phyloP scores from a whole-genome alignment of 2,113 vertebrate species.

The Cyprinodon tularosa region DNA sequence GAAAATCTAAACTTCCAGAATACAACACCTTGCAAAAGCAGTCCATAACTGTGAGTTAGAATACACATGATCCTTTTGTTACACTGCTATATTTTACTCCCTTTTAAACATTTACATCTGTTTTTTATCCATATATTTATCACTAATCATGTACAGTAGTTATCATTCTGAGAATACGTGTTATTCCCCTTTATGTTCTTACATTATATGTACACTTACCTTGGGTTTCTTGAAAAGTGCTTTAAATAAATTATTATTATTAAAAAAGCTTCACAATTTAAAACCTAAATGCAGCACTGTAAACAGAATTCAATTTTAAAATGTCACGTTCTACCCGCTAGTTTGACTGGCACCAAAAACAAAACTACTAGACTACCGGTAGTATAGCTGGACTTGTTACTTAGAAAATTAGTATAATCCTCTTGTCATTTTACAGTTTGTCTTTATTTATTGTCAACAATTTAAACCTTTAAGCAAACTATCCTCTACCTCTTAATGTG shows the following conservation, averaged over 20 bases:
- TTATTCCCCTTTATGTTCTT: too few relatives aligned
- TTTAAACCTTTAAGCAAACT: background rate
- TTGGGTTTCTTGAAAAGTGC: too few relatives aligned
- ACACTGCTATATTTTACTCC: too few relatives aligned
- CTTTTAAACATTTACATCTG: too few relatives aligned
- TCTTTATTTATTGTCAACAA: conserved; percentile 7
- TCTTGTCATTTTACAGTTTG: background rate
- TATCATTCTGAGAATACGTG: too few relatives aligned
- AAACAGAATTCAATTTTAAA: background rate
- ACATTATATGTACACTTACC: too few relatives aligned
- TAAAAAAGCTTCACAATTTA: background rate
- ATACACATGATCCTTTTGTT: too few relatives aligned
- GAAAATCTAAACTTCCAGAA: background rate
- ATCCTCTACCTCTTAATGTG: background rate
- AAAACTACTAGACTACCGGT: background rate
- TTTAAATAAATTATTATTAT: too few relatives aligned
- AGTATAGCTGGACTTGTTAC: too few relatives aligned
- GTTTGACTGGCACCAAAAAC: background rate
- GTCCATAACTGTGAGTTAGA: too few relatives aligned
- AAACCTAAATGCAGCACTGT: background rate
- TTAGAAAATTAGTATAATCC: background rate
- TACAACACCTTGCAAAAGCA: background rate
- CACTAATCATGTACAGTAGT: too few relatives aligned
- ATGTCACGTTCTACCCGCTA: background rate
- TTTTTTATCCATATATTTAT: too few relatives aligned